Evolutionary conservation across 2,797 vertebrate species (phyloP), one percentile per base, ranked within the genome.

Genomic region (Cirrhinus molitorella): DNA sequence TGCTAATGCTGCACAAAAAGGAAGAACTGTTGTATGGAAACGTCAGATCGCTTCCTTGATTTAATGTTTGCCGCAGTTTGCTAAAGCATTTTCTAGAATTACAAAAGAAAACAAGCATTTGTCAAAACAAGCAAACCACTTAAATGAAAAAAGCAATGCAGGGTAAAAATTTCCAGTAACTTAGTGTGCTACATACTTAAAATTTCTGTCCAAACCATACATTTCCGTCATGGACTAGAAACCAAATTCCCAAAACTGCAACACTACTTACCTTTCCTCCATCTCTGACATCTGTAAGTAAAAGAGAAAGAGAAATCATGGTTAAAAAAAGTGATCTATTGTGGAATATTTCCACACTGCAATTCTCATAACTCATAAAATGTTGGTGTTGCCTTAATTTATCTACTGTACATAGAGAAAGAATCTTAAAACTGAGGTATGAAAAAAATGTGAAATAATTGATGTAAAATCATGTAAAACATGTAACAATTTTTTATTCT

Each of bases 191-290:
- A 19, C 68, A 49, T 71, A 28, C 4, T 49, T 49, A 4, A 2
- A n/a, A 17, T 14, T 40, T 40, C 6, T 67, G 8, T 19, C 19
- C 4, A 34, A 9, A 1, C 19, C 34, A 37, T 4, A 43, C 3
- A 59, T 55, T 10, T n/a, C 19, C 7, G 1, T 13, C 2, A 63
- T 31, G 21, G 19, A 25, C 13, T 21, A 74, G 1, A 67, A 28
- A 45, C 10, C 11, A 80, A 57, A 66, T 53, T 55, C 14, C 47
- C 65, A 47, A 14, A 66, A n/a, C 17, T 28, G 6, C 51, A 85
- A 8, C 37, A 13, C 34, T 84, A n/a, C 84, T 28, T 92, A 96
- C 95, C 93, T 94, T 73, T 86, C 88, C 3, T 70, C 79, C 31
- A 86, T 89, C 14, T 92, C 89, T 53, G 84, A 70, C 53, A 92